Percentiles rank a stretch among this genome's conserved stretches.
phyloP scores from a whole-genome alignment of 2,797 vertebrate species.

The Falco biarmicus region DNA sequence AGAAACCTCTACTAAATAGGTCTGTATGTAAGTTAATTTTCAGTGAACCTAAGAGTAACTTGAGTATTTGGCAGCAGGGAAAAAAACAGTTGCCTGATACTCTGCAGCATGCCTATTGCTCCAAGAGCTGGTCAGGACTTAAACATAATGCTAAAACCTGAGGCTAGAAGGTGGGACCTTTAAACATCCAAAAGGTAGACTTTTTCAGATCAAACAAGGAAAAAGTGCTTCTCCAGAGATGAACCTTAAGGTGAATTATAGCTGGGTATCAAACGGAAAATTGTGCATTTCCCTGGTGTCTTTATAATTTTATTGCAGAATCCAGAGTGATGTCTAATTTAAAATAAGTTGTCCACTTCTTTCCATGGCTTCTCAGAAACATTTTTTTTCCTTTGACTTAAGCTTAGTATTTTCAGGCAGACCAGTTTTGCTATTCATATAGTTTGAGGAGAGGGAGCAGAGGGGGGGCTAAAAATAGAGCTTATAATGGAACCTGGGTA shows the following conservation, averaged over 20 bases:
- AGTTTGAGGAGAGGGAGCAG: slow-evolving; percentile 26
- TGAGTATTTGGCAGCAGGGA: not conserved
- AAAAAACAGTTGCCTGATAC: not conserved
- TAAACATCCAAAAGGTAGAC: not conserved
- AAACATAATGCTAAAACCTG: not conserved
- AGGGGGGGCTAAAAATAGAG: slow-evolving; percentile 51
- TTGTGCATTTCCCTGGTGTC: not conserved
- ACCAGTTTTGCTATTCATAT: slow-evolving; percentile 16
- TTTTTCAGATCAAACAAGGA: not conserved
- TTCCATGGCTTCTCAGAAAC: not conserved
- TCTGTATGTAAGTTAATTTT: not conserved
- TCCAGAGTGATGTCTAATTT: slow-evolving; percentile 14
- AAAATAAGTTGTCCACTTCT: not conserved
- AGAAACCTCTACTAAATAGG: not conserved
- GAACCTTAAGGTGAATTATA: not conserved
- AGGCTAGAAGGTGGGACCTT: not conserved
- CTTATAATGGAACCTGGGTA: slow-evolving; percentile 53
- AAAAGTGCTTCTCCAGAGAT: not conserved
- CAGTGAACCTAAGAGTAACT: not conserved
- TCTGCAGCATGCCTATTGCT: not conserved
- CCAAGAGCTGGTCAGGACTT: not conserved
- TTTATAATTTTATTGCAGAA: slow-evolving; percentile 19
- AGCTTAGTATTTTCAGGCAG: slow-evolving; percentile 29
- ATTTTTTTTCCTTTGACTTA: not conserved
- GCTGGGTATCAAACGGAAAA: not conserved